A percentile compares a stretch with the other conserved stretches of the same genome.
Evolutionary conservation across 2,113 vertebrate genomes (phyloP).

Genomic region (Galeopterus variegatus): DNA sequence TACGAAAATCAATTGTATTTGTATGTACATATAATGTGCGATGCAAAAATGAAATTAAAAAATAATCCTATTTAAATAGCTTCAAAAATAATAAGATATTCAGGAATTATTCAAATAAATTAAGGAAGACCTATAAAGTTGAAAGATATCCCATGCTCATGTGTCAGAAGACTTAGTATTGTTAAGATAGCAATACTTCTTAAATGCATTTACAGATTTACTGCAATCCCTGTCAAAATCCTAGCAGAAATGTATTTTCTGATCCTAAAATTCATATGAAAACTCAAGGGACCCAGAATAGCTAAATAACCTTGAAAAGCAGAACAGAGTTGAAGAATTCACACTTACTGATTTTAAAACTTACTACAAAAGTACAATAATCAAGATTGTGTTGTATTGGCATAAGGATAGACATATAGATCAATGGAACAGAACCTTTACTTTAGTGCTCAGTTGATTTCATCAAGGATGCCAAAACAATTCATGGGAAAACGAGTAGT

Average conservation of each 20-base stretch:
- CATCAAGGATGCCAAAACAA: background rate
- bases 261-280: background rate
- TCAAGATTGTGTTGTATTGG: background rate
- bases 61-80: background rate
- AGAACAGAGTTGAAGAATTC: background rate
- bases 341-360: background rate
- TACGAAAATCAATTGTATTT: background rate
- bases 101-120: no score
- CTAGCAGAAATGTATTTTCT: background rate
- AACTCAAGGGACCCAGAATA: background rate
- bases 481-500: background rate
- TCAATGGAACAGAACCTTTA: background rate
- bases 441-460: background rate
- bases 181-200: no score
- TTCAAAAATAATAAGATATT: no score
- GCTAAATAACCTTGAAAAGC: background rate
- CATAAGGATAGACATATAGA: background rate
- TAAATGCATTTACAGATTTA: no score
- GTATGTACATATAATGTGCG: background rate
- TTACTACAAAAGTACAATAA: background rate
- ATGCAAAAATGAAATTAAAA: background rate
- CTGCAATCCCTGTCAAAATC: no score
- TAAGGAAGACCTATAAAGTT: no score
- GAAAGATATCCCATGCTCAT: no score
- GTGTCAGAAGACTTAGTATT: no score